These are phyloP conservation scores for Amphipyra tragopoginis DNA, from an alignment of 2,888 invertebrate species.

Conservation along the genomic window DNA sequence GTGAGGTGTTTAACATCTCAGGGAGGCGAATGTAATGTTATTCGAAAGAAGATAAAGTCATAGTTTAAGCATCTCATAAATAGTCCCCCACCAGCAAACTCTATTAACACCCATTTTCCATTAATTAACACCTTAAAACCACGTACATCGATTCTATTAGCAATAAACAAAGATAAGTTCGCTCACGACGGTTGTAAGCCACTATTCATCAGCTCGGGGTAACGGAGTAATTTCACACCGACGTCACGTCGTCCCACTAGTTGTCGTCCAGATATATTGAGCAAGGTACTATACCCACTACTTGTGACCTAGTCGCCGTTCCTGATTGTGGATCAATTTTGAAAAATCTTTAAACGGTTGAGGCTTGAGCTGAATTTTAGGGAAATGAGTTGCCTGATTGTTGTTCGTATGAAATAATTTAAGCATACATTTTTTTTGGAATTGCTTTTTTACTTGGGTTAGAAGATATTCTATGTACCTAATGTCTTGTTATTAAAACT, in stretches of 20 bases:
- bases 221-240: constrained; percentile 61
- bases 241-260: constrained; percentile 56
- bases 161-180: constrained; percentile 52
- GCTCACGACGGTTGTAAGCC: constrained; percentile 30
- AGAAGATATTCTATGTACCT: neutral
- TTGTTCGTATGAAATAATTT: neutral
- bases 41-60: neutral
- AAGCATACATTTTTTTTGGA: too few relatives aligned
- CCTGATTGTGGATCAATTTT: constrained; percentile 4
- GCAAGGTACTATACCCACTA: constrained; percentile 23
- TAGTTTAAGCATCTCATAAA: neutral
- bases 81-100: neutral
- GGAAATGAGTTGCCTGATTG: too few relatives aligned
- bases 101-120: neutral
- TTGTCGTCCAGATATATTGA: constrained; percentile 65
- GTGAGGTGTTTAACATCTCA: too few relatives aligned
- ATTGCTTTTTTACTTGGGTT: neutral
- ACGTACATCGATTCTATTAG: constrained; percentile 34
- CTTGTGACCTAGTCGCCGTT: constrained; percentile 15
- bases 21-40: neutral
- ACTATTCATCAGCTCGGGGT: constrained; percentile 45
- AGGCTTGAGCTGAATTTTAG: neutral
- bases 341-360: neutral
- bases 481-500: neutral
- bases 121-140: constrained; percentile 11